Evolutionary conservation across 2,113 vertebrate species (phyloP).

Genomic region (Calonectris borealis): DNA sequence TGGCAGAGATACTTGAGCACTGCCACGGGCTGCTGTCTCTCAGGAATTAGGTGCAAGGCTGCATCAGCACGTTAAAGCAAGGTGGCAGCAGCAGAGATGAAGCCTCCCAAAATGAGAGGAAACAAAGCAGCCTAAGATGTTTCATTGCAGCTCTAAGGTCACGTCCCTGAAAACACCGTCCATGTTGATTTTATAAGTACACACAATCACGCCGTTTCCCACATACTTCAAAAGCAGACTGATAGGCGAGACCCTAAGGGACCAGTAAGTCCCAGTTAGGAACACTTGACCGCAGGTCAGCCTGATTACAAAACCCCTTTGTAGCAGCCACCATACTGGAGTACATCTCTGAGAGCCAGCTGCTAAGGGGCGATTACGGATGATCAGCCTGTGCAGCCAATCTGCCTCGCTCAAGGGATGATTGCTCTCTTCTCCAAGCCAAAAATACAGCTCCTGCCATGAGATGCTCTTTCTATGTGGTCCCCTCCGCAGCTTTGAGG

Average conservation of each 20-base stretch:
- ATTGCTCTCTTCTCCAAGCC: not conserved
- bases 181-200: not conserved
- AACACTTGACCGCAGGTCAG: not conserved
- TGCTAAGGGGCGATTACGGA: not conserved
- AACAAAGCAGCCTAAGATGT: not conserved
- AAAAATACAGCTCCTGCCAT: not conserved
- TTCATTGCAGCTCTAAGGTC: not conserved
- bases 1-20: not conserved
- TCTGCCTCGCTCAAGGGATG: not conserved
- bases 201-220: not conserved
- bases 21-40: fast-evolving
- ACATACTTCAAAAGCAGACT: not conserved
- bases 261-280: not conserved
- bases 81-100: not conserved
- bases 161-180: fast-evolving
- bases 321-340: not conserved
- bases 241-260: not conserved
- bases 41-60: not conserved
- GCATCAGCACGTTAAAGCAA: not conserved
- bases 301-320: not conserved
- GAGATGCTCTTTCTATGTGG: not conserved
- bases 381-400: not conserved
- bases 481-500: not conserved
- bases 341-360: not conserved
- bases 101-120: not conserved